Base-by-base conservation (phyloP, 1,140 invertebrate species). In the Onthophagus taurus region DNA sequence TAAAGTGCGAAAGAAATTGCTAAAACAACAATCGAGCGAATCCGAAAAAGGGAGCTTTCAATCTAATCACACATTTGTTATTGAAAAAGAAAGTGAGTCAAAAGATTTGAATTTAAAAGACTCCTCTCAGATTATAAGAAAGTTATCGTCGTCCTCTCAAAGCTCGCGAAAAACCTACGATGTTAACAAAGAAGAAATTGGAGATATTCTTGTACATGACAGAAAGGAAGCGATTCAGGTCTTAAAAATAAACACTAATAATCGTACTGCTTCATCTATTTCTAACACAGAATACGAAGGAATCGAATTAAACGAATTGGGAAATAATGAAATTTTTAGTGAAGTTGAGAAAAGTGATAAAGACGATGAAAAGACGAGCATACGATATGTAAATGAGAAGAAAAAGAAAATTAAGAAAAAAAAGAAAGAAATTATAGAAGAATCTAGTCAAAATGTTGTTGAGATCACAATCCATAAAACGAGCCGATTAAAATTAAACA, bases 401-500 rank as follows among this genome's bases (percentile, higher is more conserved):
- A 11, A 45, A 41, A 33, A 31, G 26, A 42, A 29, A 4, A 31
- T 9, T 33, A 20, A 17, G 13, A 31, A 36, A 18, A 23, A 29
- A 9, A 11, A 19, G 9, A 24, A 44, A 9, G 47, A 43, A 36
- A n/a, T 23, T 18, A 20, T 13, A 23, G 45, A 47, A 42, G 33
- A 26, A 36, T 49, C 49, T 44, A 43, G n/a, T n/a, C n/a, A 53
- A 31, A 42, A 51, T 41, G 51, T 53, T 19, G 30, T 54, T 9
- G 47, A 43, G 31, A 51, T 57, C 29, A 46, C 41, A n/a, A 37
- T 57, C 23, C 55, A 55, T 42, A 55, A 52, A 38, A 49, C 51
- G 18, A 53, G 55, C 47, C 31, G 24, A 30, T 44, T 57, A 4
- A 31, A 47, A 33, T 33, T 53, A 8, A 46, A 53, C 43, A 47